These are phyloP conservation scores for Sinosuthora webbiana DNA, from an alignment of 2,113 vertebrate species.

Conservation along the genomic window DNA sequence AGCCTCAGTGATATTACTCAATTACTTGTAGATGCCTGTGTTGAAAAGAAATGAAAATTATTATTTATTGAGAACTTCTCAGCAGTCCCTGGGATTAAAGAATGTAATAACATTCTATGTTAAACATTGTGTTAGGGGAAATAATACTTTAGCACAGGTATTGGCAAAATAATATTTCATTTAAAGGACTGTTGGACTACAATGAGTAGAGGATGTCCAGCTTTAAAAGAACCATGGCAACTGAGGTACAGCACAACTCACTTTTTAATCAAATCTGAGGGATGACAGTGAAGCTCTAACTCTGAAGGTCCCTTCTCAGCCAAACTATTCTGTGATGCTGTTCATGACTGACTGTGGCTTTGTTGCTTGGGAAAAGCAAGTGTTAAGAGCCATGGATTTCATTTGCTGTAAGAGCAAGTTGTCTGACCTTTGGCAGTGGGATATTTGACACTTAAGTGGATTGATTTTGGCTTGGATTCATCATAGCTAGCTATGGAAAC, in stretches of 20 bases:
- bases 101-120: neutral
- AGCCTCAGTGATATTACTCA: neutral
- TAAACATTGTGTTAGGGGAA: constrained; percentile 4
- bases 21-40: constrained; percentile 5
- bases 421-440: neutral
- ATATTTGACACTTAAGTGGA: neutral
- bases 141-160: neutral
- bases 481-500: neutral
- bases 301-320: neutral
- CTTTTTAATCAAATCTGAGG: neutral
- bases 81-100: neutral
- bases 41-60: constrained; percentile 38
- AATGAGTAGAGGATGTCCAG: neutral
- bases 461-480: neutral
- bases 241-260: neutral
- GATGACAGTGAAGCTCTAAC: neutral
- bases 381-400: neutral
- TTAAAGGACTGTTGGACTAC: neutral
- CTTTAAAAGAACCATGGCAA: neutral
- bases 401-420: neutral
- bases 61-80: constrained; percentile 27
- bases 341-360: neutral
- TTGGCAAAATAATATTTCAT: constrained; percentile 17
- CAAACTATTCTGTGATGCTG: neutral
- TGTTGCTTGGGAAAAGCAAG: neutral